These are phyloP conservation scores for Albula goreensis DNA, from an alignment of 2,113 vertebrate genomes.

Conservation along the genomic window DNA sequence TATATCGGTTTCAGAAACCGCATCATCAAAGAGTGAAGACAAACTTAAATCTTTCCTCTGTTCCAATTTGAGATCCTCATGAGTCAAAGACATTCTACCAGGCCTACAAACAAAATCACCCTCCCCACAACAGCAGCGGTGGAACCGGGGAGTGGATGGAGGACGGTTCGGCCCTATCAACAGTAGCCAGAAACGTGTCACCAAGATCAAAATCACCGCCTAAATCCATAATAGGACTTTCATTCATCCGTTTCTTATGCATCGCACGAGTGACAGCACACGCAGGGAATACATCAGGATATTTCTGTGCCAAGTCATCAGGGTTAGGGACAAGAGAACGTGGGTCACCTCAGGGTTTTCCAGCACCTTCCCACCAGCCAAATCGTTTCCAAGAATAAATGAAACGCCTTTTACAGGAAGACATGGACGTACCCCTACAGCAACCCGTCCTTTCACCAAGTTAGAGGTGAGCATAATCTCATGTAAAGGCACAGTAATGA, in stretches of 20 bases:
- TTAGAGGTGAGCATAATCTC: background rate
- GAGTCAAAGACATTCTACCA: no score
- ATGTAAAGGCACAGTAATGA: background rate
- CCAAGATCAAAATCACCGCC: background rate
- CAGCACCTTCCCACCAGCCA: background rate
- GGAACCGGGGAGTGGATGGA: no score
- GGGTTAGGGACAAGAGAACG: background rate
- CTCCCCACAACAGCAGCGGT: background rate
- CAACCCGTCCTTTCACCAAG: background rate
- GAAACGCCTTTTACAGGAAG: conserved; percentile 5
- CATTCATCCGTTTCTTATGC: background rate
- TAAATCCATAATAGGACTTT: background rate
- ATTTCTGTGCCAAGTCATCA: background rate
- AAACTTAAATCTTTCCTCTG: background rate
- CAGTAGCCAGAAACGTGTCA: background rate
- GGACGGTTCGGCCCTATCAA: background rate
- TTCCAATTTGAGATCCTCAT: background rate
- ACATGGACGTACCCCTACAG: background rate
- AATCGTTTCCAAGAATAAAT: background rate
- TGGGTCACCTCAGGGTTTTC: background rate
- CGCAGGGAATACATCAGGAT: background rate
- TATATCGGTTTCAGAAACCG: background rate
- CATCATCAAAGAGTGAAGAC: background rate
- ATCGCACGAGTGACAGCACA: background rate
- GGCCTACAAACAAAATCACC: background rate